phyloP scores from a whole-genome alignment of 2,888 invertebrate genomes.

The Andrena marginata region DNA sequence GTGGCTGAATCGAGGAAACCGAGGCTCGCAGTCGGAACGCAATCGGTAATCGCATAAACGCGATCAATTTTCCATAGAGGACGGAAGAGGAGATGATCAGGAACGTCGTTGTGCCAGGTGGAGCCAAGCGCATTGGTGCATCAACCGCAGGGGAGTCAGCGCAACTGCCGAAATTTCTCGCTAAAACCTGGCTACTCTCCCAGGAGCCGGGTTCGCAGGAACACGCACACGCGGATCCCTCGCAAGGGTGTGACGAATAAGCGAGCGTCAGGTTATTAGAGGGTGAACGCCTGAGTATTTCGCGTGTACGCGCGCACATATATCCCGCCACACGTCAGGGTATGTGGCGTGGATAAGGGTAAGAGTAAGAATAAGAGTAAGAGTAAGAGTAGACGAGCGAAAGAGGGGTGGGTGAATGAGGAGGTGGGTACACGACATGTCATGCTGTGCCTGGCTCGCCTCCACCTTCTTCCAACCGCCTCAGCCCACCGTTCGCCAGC shows the following conservation, averaged over 20 bases:
- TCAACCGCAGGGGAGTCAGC: constrained; percentile 8
- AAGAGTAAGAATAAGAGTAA: constrained; percentile 21
- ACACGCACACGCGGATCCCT: constrained; percentile 49
- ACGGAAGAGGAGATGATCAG: too few relatives aligned
- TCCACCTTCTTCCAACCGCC: constrained; percentile 74
- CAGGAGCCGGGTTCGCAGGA: constrained; percentile 35
- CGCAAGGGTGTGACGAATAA: constrained; percentile 58
- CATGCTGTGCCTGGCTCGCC: constrained; percentile 77
- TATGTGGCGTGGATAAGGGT: constrained; percentile 5
- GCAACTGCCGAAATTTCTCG: constrained; percentile 39
- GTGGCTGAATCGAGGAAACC: background rate
- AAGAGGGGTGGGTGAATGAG: constrained; percentile 51
- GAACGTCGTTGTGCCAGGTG: too few relatives aligned
- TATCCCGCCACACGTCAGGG: constrained; percentile 8
- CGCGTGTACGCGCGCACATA: constrained; percentile 26
- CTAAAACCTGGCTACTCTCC: constrained; percentile 31
- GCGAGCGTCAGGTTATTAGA: constrained; percentile 68
- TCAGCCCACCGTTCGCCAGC: constrained; percentile 67
- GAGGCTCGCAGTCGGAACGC: background rate
- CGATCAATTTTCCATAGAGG: background rate
- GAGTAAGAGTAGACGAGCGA: constrained; percentile 50
- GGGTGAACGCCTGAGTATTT: constrained; percentile 52
- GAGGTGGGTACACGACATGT: constrained; percentile 75
- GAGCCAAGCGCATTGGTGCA: constrained; percentile 10
- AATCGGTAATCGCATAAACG: background rate